These are phyloP conservation scores for Papilio machaon DNA, from an alignment of 1,140 invertebrate genomes.

Conservation along the genomic window DNA sequence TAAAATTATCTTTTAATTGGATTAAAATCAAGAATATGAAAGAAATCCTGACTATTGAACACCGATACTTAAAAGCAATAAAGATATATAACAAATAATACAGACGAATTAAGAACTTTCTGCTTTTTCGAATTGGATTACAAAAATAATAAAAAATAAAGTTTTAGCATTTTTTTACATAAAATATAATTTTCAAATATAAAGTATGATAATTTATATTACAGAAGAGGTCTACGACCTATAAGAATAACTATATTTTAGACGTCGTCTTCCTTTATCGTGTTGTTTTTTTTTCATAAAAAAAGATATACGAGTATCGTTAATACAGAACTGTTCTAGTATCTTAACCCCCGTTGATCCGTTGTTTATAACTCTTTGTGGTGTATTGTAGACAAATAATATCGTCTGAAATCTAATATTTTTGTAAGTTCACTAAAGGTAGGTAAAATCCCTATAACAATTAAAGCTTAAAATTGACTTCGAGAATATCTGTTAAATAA, in stretches of 20 bases:
- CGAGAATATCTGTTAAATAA: background rate
- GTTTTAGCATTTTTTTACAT: too few species aligned
- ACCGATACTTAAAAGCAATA: too few species aligned
- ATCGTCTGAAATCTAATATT: background rate
- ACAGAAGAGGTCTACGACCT: background rate
- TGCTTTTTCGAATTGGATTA: too few species aligned
- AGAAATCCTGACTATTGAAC: too few species aligned
- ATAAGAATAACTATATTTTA: background rate
- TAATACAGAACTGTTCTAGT: background rate
- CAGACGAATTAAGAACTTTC: too few species aligned
- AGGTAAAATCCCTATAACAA: background rate
- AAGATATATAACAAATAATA: too few species aligned
- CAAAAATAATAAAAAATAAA: too few species aligned
- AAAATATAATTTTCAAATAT: background rate
- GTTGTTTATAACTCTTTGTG: conserved; percentile 4
- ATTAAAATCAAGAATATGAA: too few species aligned
- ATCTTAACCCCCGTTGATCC: background rate
- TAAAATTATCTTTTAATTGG: too few species aligned
- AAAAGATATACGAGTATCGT: background rate
- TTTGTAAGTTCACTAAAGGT: background rate
- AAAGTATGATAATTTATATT: background rate
- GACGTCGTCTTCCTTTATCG: background rate
- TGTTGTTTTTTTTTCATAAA: background rate
- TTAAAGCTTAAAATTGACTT: background rate
- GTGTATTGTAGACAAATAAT: background rate